These are phyloP conservation scores for Catharus fuscescens DNA, from an alignment of 2,113 vertebrate species.

Conservation along the genomic window DNA sequence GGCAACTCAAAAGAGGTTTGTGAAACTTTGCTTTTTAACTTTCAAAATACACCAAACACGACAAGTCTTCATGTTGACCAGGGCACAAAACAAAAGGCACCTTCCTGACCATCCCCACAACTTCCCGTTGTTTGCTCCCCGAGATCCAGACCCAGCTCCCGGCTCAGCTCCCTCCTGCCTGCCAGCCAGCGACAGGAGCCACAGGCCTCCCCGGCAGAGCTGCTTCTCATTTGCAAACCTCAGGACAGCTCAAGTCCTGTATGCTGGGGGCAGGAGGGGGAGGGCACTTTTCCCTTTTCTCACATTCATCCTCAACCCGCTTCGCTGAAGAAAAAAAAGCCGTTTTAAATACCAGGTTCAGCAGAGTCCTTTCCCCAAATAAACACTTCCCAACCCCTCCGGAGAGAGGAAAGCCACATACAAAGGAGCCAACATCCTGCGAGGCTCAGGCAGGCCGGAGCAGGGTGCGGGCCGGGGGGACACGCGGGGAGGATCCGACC, in stretches of 20 bases:
- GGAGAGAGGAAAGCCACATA: slow-evolving; percentile 17
- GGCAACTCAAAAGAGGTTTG: background rate
- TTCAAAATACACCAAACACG: accelerated
- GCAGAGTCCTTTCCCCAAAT: background rate
- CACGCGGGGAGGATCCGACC: background rate
- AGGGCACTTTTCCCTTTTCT: slow-evolving; percentile 12
- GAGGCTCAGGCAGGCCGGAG: background rate
- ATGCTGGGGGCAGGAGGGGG: slow-evolving; percentile 9
- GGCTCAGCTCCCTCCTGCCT: background rate
- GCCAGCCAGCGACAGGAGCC: background rate
- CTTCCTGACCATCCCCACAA: background rate
- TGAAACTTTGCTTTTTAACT: background rate
- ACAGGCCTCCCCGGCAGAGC: background rate
- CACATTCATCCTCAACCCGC: background rate
- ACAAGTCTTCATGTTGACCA: accelerated
- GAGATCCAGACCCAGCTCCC: background rate
- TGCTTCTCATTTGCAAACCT: background rate
- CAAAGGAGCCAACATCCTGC: slow-evolving; percentile 51
- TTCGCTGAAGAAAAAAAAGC: background rate
- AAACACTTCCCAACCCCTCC: background rate
- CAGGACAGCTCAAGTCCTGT: background rate
- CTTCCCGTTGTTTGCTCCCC: background rate
- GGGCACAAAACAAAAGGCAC: background rate
- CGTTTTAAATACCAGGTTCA: background rate
- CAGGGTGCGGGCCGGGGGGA: background rate